These are phyloP conservation scores for Motacilla alba DNA, from an alignment of 2,113 vertebrate species.

Conservation along the genomic window DNA sequence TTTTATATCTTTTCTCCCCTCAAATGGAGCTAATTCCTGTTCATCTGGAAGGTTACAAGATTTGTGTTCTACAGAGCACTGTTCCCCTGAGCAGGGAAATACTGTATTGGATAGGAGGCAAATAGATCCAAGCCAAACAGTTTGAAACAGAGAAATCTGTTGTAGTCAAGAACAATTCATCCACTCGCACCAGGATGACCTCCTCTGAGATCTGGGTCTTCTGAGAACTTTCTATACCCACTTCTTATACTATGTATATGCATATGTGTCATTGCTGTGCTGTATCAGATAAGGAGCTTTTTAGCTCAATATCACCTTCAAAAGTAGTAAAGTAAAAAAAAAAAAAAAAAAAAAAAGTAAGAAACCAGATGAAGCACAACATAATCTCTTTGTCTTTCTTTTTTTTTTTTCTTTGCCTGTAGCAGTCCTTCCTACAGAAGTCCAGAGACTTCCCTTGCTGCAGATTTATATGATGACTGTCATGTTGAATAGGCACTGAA, in stretches of 20 bases:
- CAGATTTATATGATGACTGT: neutral
- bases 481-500: neutral
- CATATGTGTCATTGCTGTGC: neutral
- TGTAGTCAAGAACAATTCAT: neutral
- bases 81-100: rapidly evolving
- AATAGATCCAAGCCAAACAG: neutral
- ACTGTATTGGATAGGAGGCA: neutral
- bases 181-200: neutral
- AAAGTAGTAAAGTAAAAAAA: neutral
- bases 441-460: neutral
- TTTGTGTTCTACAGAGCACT: neutral
- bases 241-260: neutral
- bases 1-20: neutral
- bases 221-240: neutral
- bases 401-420: neutral
- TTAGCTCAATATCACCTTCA: neutral
- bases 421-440: neutral
- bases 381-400: neutral
- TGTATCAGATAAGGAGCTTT: neutral
- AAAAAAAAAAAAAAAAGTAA: neutral
- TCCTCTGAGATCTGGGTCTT: neutral
- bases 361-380: neutral
- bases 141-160: neutral
- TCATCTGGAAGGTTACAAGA: neutral
- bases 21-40: neutral